phyloP scores from a whole-genome alignment of 2,113 vertebrate genomes.

The Mesocricetus auratus region DNA sequence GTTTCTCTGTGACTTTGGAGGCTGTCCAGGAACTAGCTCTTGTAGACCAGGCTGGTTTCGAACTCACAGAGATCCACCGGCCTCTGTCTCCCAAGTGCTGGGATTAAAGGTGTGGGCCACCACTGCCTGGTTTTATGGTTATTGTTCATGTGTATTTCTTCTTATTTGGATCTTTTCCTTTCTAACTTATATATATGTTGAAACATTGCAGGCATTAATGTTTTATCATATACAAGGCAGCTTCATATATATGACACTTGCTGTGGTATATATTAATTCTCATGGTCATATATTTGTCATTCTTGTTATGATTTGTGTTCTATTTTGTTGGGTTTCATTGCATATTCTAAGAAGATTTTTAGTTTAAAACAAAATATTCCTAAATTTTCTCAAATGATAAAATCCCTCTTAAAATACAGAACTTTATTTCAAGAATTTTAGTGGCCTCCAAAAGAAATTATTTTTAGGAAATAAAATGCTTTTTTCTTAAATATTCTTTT shows the following conservation, averaged over 20 bases:
- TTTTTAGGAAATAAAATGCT: background rate
- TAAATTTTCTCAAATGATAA: background rate
- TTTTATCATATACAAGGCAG: background rate
- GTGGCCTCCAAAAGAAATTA: background rate
- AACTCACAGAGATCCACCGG: too few species aligned
- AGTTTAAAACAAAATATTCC: background rate
- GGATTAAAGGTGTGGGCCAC: too few species aligned
- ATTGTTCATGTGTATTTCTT: background rate
- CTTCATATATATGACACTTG: background rate
- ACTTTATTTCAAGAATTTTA: background rate
- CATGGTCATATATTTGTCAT: background rate
- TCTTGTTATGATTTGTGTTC: background rate
- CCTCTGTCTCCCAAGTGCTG: too few species aligned
- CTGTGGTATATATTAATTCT: background rate
- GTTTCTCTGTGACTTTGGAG: too few species aligned
- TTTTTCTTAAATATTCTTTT: too few species aligned
- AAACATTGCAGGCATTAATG: background rate
- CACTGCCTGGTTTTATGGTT: too few species aligned
- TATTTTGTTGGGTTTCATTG: background rate
- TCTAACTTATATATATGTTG: background rate
- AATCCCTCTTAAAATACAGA: background rate
- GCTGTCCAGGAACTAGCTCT: too few species aligned
- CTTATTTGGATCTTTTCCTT: background rate
- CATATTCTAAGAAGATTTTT: background rate
- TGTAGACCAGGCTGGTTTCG: too few species aligned